phyloP scores from a whole-genome alignment of 2,888 invertebrate species.

The Chrysolina americana region DNA sequence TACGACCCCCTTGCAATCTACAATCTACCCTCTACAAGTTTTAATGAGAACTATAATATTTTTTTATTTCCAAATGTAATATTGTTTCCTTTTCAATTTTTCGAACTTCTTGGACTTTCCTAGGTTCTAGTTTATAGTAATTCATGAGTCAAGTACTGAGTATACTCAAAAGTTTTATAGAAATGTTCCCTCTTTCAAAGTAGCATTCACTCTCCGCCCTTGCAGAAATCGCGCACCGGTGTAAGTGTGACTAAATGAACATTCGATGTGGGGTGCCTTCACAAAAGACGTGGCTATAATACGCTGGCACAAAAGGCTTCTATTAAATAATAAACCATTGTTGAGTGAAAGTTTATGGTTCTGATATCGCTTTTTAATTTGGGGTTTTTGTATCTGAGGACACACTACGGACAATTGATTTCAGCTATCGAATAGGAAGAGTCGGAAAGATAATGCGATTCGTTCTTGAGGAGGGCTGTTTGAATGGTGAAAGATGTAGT shows the following conservation, averaged over 20 bases:
- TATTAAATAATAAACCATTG: conserved; percentile 24
- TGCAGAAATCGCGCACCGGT: conserved; percentile 3
- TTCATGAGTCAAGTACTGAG: too few species aligned
- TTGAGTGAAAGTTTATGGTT: conserved; percentile 19
- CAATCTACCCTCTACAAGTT: too few species aligned
- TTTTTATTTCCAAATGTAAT: too few species aligned
- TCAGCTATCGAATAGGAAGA: not conserved
- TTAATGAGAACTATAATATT: too few species aligned
- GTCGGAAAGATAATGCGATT: conserved; percentile 8
- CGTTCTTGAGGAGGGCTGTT: not conserved
- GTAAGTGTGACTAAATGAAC: conserved; percentile 22
- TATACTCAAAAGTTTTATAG: too few species aligned
- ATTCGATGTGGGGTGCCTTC: conserved; percentile 12
- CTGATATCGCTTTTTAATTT: conserved; percentile 23
- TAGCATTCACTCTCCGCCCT: not conserved
- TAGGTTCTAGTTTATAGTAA: too few species aligned
- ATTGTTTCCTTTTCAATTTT: too few species aligned
- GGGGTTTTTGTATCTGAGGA: conserved; percentile 14
- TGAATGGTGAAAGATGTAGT: not conserved
- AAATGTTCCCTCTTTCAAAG: not conserved
- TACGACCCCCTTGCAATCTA: too few species aligned
- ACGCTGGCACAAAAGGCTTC: conserved; percentile 3
- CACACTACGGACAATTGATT: conserved; percentile 5
- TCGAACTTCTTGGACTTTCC: too few species aligned
- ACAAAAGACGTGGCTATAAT: conserved; percentile 17